Percentiles rank a stretch among this genome's conserved stretches.
phyloP scores from a whole-genome alignment of 2,888 invertebrate species.

The Pammene aurita region DNA sequence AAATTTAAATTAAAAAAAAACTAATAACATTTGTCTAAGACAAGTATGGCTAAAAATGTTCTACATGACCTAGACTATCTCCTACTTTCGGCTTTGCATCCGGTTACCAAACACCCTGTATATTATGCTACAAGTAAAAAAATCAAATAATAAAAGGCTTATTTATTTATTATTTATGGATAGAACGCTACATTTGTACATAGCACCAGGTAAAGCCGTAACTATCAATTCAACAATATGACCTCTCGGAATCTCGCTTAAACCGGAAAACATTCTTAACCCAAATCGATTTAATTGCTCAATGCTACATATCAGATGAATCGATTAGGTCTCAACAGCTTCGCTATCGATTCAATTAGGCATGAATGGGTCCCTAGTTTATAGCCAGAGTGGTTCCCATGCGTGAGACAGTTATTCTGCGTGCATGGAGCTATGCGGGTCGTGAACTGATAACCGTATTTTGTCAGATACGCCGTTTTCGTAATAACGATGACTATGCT shows the following conservation, averaged over 20 bases:
- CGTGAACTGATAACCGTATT: slow-evolving; percentile 40
- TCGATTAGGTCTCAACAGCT: slow-evolving; percentile 28
- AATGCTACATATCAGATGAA: slow-evolving; percentile 30
- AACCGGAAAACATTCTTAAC: slow-evolving; percentile 34
- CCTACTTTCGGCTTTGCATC: no score
- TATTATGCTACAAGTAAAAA: no score
- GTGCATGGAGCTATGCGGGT: slow-evolving; percentile 42
- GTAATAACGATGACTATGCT: neutral
- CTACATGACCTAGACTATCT: no score
- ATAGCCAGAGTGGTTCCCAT: slow-evolving; percentile 13
- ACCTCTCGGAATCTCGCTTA: slow-evolving; percentile 2
- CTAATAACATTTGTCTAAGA: no score
- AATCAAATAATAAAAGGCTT: no score
- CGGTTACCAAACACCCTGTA: no score
- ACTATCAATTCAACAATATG: neutral
- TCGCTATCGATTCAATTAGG: slow-evolving; percentile 33
- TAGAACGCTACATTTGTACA: no score
- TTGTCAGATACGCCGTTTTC: slow-evolving; percentile 16
- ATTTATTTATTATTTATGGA: no score
- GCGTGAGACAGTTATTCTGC: slow-evolving; percentile 34
- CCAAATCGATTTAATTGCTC: slow-evolving; percentile 35
- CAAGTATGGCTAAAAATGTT: no score
- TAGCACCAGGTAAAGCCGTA: no score
- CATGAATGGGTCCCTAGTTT: slow-evolving; percentile 26
- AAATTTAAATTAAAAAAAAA: no score